Base-by-base conservation (phyloP, 2,113 vertebrate species). In the Agapornis roseicollis region DNA sequence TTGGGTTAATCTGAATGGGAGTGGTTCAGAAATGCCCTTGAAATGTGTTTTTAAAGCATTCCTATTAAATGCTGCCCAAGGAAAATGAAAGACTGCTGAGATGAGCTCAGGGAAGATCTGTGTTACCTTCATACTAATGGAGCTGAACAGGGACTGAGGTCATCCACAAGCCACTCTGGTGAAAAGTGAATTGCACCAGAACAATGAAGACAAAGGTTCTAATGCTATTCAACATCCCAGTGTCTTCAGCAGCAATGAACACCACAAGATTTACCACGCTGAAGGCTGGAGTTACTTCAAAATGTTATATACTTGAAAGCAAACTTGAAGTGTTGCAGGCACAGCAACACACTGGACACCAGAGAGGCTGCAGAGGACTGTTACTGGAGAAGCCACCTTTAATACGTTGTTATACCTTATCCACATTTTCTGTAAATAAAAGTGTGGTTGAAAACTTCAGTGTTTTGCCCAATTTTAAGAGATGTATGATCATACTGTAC, bases 401-500 rank as follows among this genome's bases (percentile, higher is more conserved):
- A 23, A 16, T 5, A 7, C 0, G 0, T 7, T 18, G 33, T 19
- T n/a, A 2, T 33, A n/a, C 31, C 49, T 85, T 19, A 80, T 3
- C 64, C 72, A 37, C 35, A 83, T 6, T 31, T 23, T 46, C 83
- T 22, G 9, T 7, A 41, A 73, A 58, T 10, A 73, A 83, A 77
- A 80, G 25, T 11, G n/a, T n/a, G n/a, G 7, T 7, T 47, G 49
- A 39, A 61, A 92, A 50, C 17, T 25, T 39, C 63, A 39, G 47
- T 0, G 17, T 33, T 33, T 33, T 0, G 2, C 41, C 76, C 37
- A 24, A 17, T 47, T 76, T 68, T 63, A 16, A 6, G 8, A n/a
- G 71, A 16, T 4, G 17, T 1, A 10, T 3, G 10, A 25, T 23
- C 39, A 9, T 3, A 1, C 19, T 13, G 47, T 15, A 64, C 81